Percentiles rank a stretch among this genome's conserved stretches.
phyloP scores from a whole-genome alignment of 1,140 invertebrate species.

The Ridgeia piscesae region DNA sequence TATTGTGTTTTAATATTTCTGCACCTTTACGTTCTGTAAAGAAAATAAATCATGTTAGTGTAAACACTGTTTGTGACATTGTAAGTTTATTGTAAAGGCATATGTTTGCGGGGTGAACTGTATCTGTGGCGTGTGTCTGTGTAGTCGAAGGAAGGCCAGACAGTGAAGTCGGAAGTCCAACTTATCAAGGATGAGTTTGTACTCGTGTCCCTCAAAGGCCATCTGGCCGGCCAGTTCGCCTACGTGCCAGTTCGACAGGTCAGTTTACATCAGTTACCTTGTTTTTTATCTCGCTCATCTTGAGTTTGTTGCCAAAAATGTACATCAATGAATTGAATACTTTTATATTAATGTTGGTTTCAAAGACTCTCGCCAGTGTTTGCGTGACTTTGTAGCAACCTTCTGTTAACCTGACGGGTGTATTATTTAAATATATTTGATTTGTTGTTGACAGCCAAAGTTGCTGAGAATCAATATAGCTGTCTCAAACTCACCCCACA shows the following conservation, averaged over 20 bases:
- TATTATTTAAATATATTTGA: background rate
- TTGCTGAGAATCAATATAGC: too few relatives aligned
- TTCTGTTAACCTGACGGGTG: background rate
- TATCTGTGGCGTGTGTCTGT: background rate
- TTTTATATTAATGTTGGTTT: background rate
- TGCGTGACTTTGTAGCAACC: background rate
- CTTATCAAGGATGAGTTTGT: conserved; percentile 42
- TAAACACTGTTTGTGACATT: too few relatives aligned
- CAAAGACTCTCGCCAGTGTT: background rate
- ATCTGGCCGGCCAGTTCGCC: conserved; percentile 41
- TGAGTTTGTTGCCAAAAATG: background rate
- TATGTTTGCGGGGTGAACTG: background rate
- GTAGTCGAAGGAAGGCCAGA: background rate
- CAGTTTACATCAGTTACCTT: background rate
- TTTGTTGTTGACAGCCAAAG: background rate
- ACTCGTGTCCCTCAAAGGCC: conserved; percentile 40
- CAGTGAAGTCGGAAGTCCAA: conserved; percentile 38
- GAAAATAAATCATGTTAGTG: too few relatives aligned
- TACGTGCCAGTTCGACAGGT: conserved; percentile 45
- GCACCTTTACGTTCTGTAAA: too few relatives aligned
- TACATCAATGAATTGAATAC: background rate
- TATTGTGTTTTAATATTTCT: too few relatives aligned
- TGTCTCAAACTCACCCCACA: too few relatives aligned
- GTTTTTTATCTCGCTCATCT: background rate
- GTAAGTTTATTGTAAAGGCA: too few relatives aligned